Base-by-base conservation (phyloP, 64 coral and sea anemone genomes). In the Cladopsammia gracilis region DNA sequence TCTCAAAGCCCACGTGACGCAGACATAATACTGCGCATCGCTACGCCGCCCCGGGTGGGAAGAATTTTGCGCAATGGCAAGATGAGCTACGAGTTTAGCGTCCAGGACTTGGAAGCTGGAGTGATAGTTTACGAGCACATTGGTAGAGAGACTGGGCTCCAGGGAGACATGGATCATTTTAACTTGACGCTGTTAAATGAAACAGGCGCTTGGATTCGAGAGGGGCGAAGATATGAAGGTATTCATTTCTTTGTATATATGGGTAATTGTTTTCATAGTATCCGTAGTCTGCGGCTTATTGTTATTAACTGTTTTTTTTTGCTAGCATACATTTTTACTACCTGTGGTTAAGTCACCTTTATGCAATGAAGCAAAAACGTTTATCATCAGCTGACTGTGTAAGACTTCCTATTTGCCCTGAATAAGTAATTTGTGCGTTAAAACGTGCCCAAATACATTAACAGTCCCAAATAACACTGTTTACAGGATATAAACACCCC, bases 121-220 rank as follows among this genome's bases (percentile, higher is more conserved):
- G 64, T 93, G 8, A 92, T 99, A 5, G 51, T 85, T 44, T 99
- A 99, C 70, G 88, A 96, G 19, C 98, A 99, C 58, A 96, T 66
- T 7, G 94, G 95, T 62, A 85, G 90, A 14, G 98, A 99, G 88
- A 96, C 95, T 86, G 98, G 98, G 16, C 74, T 96, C 8, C 50
- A 83, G 2, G 98, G 95, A 44, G 98, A 90, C 13, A 51, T 88
- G 15, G 98, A 99, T 81, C 84, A 85, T 47, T 99, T 99, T 70
- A 89, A 99, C 81, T 73, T 99, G 70, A 90, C 89, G 20, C 76
- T 96, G 12, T 77, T 94, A 16, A 93, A 99, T 64, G 75, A 94
- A 81, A 91, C 96, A 6, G 82, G 50, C 15, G 60, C 89, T 58
- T 86, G 91, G 88, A 57, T 97, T 23, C 90, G 93, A 85, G 96